Percentiles rank a stretch among this genome's conserved stretches.
Evolutionary conservation across 2,113 vertebrate genomes (phyloP).

Genomic region (Onychostruthus taczanowskii): DNA sequence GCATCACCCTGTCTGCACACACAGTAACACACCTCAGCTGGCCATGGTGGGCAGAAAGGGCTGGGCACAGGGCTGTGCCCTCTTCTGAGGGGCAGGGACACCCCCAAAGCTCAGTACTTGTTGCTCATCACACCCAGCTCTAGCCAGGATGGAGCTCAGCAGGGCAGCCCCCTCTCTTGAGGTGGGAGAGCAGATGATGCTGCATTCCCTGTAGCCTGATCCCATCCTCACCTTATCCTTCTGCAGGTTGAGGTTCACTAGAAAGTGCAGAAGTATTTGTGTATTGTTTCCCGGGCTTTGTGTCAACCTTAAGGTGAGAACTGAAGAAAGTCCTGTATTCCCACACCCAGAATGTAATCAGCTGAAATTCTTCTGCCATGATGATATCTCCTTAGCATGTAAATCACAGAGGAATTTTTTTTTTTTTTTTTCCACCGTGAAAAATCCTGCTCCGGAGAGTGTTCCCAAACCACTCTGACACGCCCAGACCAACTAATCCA

Average conservation of each 20-base stretch:
- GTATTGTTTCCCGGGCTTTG: not conserved
- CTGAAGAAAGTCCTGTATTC: conserved; percentile 43
- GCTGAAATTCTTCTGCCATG: conserved; percentile 46
- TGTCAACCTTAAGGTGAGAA: conserved; percentile 42
- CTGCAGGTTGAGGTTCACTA: not conserved
- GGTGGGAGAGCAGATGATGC: not conserved
- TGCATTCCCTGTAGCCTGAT: not conserved
- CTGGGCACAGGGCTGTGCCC: not conserved
- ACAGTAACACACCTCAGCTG: rapidly evolving
- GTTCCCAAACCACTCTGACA: conserved; percentile 54
- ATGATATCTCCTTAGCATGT: conserved; percentile 40
- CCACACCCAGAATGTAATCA: conserved; percentile 62
- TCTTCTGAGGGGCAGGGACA: not conserved
- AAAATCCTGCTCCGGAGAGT: not conserved
- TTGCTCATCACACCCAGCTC: not conserved
- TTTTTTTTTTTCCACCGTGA: not conserved
- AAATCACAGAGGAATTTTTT: not conserved
- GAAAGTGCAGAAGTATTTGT: not conserved
- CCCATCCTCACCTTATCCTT: not conserved
- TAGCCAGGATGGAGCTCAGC: not conserved
- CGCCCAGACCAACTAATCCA: conserved; percentile 54
- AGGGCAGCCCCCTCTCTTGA: not conserved
- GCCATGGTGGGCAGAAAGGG: not conserved
- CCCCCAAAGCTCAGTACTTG: not conserved
- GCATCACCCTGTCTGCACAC: not conserved